These are phyloP conservation scores for Phoenoteleia sp. DNA, from an alignment of 2,888 invertebrate genomes.

Conservation along the genomic window DNA sequence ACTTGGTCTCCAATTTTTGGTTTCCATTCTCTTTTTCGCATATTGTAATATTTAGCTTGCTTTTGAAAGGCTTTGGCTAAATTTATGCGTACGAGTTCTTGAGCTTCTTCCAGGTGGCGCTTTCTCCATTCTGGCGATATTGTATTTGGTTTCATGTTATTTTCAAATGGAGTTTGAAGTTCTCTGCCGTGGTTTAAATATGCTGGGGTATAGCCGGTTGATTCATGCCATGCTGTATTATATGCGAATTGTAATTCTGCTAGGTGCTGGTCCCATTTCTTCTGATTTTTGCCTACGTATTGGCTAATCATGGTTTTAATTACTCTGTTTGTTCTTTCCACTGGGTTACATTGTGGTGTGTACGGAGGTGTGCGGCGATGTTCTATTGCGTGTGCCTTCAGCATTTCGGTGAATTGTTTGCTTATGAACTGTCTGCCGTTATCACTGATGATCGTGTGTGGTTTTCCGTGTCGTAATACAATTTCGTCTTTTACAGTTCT, in stretches of 20 bases:
- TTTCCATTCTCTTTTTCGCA: no score
- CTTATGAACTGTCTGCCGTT: slow-evolving; percentile 45
- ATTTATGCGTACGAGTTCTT: no score
- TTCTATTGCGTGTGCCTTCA: neutral
- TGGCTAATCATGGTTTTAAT: slow-evolving; percentile 81
- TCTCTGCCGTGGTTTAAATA: neutral
- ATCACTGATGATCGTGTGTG: slow-evolving; percentile 3
- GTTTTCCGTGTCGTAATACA: slow-evolving; percentile 1
- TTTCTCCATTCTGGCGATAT: no score
- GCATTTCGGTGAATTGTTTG: slow-evolving; percentile 2
- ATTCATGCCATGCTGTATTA: neutral
- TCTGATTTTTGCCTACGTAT: slow-evolving; percentile 66
- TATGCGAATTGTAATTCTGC: slow-evolving; percentile 4
- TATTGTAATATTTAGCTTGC: no score
- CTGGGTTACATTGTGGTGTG: slow-evolving; percentile 80
- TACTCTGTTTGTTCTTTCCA: slow-evolving; percentile 79
- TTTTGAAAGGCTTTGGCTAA: no score
- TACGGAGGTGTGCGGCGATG: slow-evolving; percentile 75
- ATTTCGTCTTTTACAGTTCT: neutral
- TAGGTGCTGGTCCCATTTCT: slow-evolving; percentile 70
- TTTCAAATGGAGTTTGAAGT: no score
- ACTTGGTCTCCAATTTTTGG: no score
- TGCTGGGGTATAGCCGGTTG: neutral
- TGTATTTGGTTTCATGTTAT: no score
- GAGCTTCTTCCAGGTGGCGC: no score